A percentile compares a stretch with the other conserved stretches of the same genome.
phyloP scores from a whole-genome alignment of 2,113 vertebrate genomes.

The Pachyramphus minor region DNA sequence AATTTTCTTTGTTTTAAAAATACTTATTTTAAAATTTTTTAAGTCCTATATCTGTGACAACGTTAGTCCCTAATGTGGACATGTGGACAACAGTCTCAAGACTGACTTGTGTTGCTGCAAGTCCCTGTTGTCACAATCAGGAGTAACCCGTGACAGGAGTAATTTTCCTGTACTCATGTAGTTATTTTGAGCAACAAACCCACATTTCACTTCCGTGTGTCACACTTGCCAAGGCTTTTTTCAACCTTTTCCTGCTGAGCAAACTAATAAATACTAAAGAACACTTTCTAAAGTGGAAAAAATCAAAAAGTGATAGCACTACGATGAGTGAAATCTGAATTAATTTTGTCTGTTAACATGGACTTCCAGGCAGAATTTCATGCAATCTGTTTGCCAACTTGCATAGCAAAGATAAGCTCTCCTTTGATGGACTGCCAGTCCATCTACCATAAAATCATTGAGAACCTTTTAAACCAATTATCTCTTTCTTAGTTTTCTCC shows the following conservation, averaged over 20 bases:
- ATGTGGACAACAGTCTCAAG: not conserved
- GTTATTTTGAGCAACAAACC: not conserved
- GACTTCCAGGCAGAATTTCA: conserved; percentile 2
- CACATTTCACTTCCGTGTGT: not conserved
- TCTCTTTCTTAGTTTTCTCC: not conserved
- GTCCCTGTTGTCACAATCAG: not conserved
- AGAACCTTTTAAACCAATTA: not conserved
- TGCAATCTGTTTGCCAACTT: not conserved
- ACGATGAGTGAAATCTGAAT: not conserved
- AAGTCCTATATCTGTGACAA: not conserved
- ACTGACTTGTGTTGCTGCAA: not conserved
- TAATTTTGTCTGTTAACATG: not conserved
- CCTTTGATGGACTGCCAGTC: not conserved
- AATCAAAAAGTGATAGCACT: not conserved
- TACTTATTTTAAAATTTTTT: rapidly evolving
- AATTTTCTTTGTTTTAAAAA: not conserved
- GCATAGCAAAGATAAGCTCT: not conserved
- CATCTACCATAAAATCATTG: not conserved
- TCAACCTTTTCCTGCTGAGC: not conserved
- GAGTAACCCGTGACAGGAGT: not conserved
- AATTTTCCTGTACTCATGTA: not conserved
- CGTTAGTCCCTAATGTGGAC: not conserved
- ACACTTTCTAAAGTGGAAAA: not conserved
- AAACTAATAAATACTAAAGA: conserved; percentile 21
- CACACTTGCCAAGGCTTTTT: not conserved